These are phyloP conservation scores for Hemichromis elongatus DNA, from an alignment of 2,113 vertebrate species.

Conservation along the genomic window DNA sequence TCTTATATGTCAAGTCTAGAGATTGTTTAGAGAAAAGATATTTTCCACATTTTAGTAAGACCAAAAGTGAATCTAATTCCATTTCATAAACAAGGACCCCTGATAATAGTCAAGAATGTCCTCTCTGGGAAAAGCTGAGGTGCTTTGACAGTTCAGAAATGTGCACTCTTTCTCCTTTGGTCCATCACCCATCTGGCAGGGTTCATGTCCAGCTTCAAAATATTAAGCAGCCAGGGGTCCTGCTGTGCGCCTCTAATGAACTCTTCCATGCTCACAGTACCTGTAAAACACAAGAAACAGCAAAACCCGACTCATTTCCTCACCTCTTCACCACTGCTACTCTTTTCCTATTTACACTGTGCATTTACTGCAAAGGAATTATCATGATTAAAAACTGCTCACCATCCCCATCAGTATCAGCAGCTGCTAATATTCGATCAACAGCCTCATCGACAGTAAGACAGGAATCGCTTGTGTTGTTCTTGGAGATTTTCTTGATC, in stretches of 20 bases:
- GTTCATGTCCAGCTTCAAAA: conserved; percentile 73
- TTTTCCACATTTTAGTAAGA: background rate
- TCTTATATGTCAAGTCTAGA: background rate
- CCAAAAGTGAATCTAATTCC: background rate
- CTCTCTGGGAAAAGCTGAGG: background rate
- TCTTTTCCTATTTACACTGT: background rate
- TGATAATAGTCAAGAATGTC: background rate
- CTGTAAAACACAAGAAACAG: conserved; percentile 24
- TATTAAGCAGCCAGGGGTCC: conserved; percentile 72
- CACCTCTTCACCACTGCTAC: background rate
- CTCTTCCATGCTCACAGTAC: conserved; percentile 66
- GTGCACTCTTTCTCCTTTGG: conserved; percentile 66
- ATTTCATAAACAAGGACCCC: background rate
- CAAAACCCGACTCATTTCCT: background rate
- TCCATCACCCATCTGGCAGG: conserved; percentile 69
- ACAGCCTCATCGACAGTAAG: conserved; percentile 62
- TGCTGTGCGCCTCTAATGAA: conserved; percentile 68
- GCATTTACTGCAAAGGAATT: background rate
- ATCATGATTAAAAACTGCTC: background rate
- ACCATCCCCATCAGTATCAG: conserved; percentile 73
- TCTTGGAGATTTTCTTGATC: conserved; percentile 53
- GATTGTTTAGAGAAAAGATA: background rate
- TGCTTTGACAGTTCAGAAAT: conserved; percentile 42
- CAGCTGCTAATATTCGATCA: conserved; percentile 63
- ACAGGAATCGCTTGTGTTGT: background rate